phyloP scores from a whole-genome alignment of 2,797 vertebrate species.

The Rhadinocentrus ornatus region DNA sequence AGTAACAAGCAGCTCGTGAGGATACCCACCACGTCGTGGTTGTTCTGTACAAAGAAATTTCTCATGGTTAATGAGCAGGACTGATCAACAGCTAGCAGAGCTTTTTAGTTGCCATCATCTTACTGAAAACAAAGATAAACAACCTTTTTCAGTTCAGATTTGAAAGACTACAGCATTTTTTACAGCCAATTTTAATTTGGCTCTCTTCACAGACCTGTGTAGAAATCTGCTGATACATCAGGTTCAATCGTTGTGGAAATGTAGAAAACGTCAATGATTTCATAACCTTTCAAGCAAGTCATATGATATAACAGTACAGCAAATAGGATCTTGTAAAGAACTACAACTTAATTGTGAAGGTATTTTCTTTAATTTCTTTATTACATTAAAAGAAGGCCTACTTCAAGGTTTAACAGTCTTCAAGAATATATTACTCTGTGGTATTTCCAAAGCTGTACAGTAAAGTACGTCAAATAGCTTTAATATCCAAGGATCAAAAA shows the following conservation, averaged over 20 bases:
- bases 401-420: conserved; percentile 16
- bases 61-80: background rate
- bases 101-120: background rate
- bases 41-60: background rate
- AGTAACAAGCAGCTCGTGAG: background rate
- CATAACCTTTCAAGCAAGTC: background rate
- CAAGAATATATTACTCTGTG: conserved; percentile 18
- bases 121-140: background rate
- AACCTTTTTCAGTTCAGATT: background rate
- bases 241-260: background rate
- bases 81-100: background rate
- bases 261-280: background rate
- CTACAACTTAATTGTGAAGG: conserved; percentile 4
- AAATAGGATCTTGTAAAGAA: background rate
- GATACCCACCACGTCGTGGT: background rate
- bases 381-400: conserved; percentile 21
- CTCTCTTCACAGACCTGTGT: background rate
- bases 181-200: background rate
- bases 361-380: conserved; percentile 28
- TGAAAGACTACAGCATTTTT: too few relatives aligned
- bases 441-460: conserved; percentile 35
- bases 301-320: background rate
- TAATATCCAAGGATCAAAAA: conserved; percentile 42
- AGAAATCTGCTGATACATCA: background rate
- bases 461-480: conserved; percentile 50